Conservation (phyloP, 2,113 vertebrate genomes). For the Peromyscus polionotus region DNA sequence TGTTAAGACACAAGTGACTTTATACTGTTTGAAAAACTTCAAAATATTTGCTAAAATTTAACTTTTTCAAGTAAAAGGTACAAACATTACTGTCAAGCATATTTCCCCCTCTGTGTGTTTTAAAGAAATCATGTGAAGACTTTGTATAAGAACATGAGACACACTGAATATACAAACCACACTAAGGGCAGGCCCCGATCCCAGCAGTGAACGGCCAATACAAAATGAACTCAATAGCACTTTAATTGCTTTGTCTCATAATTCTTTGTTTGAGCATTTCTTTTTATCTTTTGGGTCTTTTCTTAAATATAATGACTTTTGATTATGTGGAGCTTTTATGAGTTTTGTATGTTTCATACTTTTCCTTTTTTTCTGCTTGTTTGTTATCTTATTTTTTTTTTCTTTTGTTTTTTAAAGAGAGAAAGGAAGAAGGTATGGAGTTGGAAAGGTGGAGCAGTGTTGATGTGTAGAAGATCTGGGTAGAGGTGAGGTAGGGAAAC, state of each 20-base stretch:
- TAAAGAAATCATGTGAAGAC: neutral
- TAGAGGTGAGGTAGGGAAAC: neutral
- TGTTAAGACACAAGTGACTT: neutral
- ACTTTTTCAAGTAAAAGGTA: conserved; percentile 45
- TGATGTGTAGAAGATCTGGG: neutral
- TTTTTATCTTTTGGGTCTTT: neutral
- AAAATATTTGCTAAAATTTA: conserved; percentile 41
- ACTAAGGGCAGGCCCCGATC: neutral
- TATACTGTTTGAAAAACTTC: neutral
- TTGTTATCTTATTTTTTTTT: neutral
- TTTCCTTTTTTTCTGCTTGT: neutral
- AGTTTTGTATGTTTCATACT: neutral
- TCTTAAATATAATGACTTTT: neutral
- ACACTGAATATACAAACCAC: neutral
- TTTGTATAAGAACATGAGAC: neutral
- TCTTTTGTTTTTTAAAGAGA: neutral
- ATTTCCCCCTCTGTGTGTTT: neutral
- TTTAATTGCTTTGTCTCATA: neutral
- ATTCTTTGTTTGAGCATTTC: neutral
- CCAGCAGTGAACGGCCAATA: neutral
- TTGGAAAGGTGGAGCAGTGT: neutral
- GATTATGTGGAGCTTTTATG: neutral
- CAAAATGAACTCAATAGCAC: neutral
- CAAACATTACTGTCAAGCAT: neutral
- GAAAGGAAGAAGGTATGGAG: neutral